These are phyloP conservation scores for Zoroaster sp. DNA, from an alignment of 53 echinoderm and acorn worm species.

Conservation along the genomic window DNA sequence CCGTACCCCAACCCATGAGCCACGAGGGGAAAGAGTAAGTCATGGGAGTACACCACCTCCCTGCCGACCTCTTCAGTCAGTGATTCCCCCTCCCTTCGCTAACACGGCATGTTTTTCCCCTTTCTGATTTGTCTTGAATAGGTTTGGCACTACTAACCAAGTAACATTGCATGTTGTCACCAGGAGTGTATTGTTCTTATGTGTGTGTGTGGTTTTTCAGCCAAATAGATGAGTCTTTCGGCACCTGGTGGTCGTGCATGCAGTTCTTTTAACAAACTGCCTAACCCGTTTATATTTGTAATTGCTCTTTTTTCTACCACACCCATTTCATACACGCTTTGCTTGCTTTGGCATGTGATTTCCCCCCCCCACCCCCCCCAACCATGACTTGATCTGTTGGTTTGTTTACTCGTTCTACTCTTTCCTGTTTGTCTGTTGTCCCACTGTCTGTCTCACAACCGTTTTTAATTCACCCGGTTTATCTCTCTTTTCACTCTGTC, in stretches of 20 bases:
- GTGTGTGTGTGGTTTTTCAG: no score
- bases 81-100: neutral
- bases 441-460: neutral
- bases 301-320: neutral
- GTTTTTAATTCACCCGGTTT: neutral
- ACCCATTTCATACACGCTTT: neutral
- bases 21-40: constrained; percentile 99
- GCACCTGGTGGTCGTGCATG: neutral
- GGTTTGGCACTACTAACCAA: neutral
- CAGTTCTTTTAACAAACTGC: neutral
- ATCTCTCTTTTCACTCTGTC: neutral
- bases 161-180: neutral
- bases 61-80: neutral
- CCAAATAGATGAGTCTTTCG: no score
- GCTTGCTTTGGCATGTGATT: no score
- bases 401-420: neutral
- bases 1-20: constrained; percentile 95
- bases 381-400: neutral
- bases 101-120: neutral
- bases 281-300: neutral
- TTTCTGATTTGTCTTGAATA: neutral
- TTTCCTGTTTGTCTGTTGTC: neutral
- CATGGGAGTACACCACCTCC: neutral
- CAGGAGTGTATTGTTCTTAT: no score
- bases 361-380: neutral